Base-by-base conservation (phyloP, 2,888 invertebrate species). In the Gisinianus flammeolus region DNA sequence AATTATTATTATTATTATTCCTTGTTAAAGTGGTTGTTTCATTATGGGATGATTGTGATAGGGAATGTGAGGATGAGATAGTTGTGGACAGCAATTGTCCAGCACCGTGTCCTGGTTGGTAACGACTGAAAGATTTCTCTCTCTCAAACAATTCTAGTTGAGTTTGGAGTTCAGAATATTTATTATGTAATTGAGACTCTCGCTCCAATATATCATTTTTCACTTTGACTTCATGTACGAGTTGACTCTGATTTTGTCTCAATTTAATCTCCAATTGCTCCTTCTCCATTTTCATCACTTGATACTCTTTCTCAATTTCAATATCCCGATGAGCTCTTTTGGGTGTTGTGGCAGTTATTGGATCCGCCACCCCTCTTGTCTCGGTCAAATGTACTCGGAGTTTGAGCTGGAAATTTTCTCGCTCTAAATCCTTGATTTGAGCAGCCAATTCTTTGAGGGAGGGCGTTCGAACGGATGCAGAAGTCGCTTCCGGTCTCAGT, bases 351-450 rank as follows among this genome's bases (percentile, higher is more conserved):
- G 26, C 5, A 0, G 68, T 62, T 8, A 69, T 76, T 0, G 76
- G 76, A 12, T 69, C 76, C 1, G 56, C 54, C 1, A 31, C 44
- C 5, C 76, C 76, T 64, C 26, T 31, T 0, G 71, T 77, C 19
- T 71, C 71, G 2, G 44, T 71, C 31, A 83, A 68, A 67, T 82
- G 82, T 16, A 84, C 79, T 1, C 84, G 67, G 6, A 83, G 80
- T 31, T 79, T 79, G 10, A 84, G 67, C 67, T 84, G 83, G 72
- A 83, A 84, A 75, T 82, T 83, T 64, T 84, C 84, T 56, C 82
- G 78, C 35, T 83, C 79, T 0, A 84, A 76, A 16, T 79, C 70
- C 22, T 81, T 83, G 31, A 84, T 84, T 35, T 80, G 81, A 0
- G 82, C 82, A 6, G 77, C 73, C 56, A 79, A 80, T 31, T 84